Conservation (phyloP, 1,140 invertebrate species). For the Monochamus saltuarius region DNA sequence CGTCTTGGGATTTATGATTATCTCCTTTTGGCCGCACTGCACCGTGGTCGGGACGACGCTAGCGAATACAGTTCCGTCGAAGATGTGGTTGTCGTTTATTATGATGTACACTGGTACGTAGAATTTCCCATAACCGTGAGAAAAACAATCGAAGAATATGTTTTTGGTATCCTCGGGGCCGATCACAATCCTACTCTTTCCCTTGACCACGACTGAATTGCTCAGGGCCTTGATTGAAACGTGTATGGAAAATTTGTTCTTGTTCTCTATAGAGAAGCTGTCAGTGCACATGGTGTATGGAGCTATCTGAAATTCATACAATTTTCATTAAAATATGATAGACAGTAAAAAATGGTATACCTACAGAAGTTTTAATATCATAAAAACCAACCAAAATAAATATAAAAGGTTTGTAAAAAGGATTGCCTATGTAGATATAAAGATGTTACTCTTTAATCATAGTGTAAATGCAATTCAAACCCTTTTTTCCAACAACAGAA, state of each 20-base stretch:
- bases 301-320: constrained; percentile 27
- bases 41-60: constrained; percentile 31
- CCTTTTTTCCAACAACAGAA: no score
- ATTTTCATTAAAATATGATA: background rate
- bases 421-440: no score
- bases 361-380: no score
- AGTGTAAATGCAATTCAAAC: no score
- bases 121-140: constrained; percentile 20
- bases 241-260: constrained; percentile 28
- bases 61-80: constrained; percentile 31
- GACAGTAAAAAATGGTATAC: no score
- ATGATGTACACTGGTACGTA: constrained; percentile 30
- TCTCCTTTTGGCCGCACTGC: constrained; percentile 13
- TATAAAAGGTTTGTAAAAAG: no score
- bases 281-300: constrained; percentile 21
- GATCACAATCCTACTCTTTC: constrained; percentile 19
- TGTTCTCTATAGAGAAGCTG: constrained; percentile 27
- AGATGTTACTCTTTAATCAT: no score
- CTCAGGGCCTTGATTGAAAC: constrained; percentile 27
- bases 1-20: constrained; percentile 15
- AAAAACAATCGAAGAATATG: constrained; percentile 26
- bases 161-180: constrained; percentile 7
- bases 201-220: constrained; percentile 18
- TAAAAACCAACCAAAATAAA: no score
- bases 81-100: constrained; percentile 31